These are phyloP conservation scores for Pardalotus punctatus DNA, from an alignment of 2,113 vertebrate genomes.

Conservation along the genomic window DNA sequence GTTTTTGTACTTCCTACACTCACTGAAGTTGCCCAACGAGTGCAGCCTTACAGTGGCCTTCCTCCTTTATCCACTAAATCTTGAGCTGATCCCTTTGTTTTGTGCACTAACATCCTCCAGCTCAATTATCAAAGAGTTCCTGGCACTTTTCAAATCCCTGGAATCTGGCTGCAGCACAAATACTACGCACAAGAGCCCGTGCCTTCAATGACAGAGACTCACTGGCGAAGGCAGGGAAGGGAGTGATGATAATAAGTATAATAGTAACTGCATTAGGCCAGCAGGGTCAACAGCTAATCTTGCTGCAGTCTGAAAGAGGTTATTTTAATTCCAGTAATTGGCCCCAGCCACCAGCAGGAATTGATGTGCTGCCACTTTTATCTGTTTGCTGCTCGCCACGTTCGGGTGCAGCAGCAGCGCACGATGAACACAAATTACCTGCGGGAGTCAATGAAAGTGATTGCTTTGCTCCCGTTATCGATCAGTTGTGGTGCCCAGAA, in stretches of 20 bases:
- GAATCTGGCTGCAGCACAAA: not conserved
- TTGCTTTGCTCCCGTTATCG: not conserved
- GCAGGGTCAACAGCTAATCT: slow-evolving; percentile 2
- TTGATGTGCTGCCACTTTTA: not conserved
- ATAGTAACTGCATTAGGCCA: not conserved
- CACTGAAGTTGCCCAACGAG: not conserved
- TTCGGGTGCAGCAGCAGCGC: not conserved
- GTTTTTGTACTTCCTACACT: not conserved
- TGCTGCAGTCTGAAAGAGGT: slow-evolving; percentile 6
- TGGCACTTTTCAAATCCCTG: not conserved
- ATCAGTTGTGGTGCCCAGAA: not conserved
- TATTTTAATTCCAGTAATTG: slow-evolving; percentile 51
- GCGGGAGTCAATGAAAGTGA: slow-evolving; percentile 15
- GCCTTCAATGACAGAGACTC: not conserved
- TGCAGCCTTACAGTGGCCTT: not conserved
- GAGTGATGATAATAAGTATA: not conserved
- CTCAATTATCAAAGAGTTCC: not conserved
- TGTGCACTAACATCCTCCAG: not conserved
- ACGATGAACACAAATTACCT: slow-evolving; percentile 1
- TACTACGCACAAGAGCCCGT: rapidly evolving
- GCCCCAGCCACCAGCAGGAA: not conserved
- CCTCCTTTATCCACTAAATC: not conserved
- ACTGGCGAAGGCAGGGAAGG: not conserved
- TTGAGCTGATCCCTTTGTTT: not conserved
- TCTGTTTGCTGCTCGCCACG: not conserved